These are phyloP conservation scores for Chrysopa pallens DNA, from an alignment of 1,140 invertebrate species.

Conservation along the genomic window DNA sequence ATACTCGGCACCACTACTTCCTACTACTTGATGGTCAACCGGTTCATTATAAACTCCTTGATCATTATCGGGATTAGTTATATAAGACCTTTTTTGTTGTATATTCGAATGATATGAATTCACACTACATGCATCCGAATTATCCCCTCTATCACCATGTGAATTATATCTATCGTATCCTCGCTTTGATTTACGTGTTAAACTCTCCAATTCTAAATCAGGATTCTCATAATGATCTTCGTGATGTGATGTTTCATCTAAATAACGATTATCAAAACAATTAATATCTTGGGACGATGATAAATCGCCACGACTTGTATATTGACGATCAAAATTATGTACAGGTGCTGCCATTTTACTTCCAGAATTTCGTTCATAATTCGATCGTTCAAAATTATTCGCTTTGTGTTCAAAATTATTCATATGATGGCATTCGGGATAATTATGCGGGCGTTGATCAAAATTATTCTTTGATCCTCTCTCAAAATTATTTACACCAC, in stretches of 20 bases:
- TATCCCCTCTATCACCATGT: constrained; percentile 2
- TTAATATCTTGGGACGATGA: constrained; percentile 4
- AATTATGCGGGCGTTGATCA: constrained; percentile 22
- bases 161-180: constrained; percentile 1
- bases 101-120: not conserved
- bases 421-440: not conserved
- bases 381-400: constrained; percentile 10
- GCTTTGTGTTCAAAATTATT: constrained; percentile 7
- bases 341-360: not conserved
- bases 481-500: constrained; percentile 24
- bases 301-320: constrained; percentile 2
- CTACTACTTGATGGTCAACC: not conserved
- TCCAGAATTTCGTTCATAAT: not conserved
- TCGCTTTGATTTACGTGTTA: not conserved
- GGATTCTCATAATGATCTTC: constrained; percentile 23
- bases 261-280: constrained; percentile 9
- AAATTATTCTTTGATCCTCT: constrained; percentile 25
- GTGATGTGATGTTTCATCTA: constrained; percentile 3
- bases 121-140: not conserved
- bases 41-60: not conserved
- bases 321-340: constrained; percentile 1
- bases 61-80: not conserved
- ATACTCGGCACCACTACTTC: constrained; percentile 5
- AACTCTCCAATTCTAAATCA: constrained; percentile 16
- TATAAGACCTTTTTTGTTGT: constrained; percentile 6